Conservation (phyloP, 2,113 vertebrate genomes). For the Cyprinodon brontotheroides region DNA sequence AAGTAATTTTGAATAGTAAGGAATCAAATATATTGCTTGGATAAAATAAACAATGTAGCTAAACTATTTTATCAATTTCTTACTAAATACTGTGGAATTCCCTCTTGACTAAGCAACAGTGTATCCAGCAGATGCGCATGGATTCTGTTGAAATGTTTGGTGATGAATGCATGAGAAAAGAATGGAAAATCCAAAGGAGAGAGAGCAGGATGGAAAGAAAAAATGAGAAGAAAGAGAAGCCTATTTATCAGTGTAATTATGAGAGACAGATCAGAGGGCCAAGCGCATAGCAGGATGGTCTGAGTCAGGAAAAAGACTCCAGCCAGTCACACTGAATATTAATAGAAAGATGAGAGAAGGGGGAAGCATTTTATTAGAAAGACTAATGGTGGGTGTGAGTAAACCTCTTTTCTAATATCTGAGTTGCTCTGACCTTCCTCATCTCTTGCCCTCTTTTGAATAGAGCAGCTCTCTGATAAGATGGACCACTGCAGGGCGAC, state of each 20-base stretch:
- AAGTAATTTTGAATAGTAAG: not conserved
- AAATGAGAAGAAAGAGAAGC: conserved; percentile 23
- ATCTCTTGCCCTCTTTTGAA: conserved; percentile 63
- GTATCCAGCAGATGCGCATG: not conserved
- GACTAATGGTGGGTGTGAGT: conserved; percentile 71
- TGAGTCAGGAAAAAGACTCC: conserved; percentile 73
- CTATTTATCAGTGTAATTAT: conserved; percentile 80
- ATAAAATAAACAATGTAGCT: not conserved
- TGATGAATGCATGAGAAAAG: not conserved
- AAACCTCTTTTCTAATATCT: conserved; percentile 72
- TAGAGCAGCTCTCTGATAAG: conserved; percentile 51
- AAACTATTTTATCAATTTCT: not conserved
- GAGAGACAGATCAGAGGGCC: conserved; percentile 66
- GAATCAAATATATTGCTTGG: not conserved
- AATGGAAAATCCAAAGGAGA: not conserved
- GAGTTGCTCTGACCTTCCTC: conserved; percentile 68
- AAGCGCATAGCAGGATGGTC: conserved; percentile 55
- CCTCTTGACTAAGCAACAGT: not conserved
- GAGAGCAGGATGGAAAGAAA: conserved; percentile 14
- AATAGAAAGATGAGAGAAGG: conserved; percentile 56
- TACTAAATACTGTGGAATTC: not conserved
- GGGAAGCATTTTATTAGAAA: conserved; percentile 73
- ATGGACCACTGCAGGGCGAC: conserved; percentile 44
- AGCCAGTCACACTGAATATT: conserved; percentile 67
- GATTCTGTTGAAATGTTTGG: conserved; percentile 15